Evolutionary conservation across 1,140 invertebrate genomes (phyloP), one percentile per base, ranked within the genome.

Genomic region (Drosophila auraria): DNA sequence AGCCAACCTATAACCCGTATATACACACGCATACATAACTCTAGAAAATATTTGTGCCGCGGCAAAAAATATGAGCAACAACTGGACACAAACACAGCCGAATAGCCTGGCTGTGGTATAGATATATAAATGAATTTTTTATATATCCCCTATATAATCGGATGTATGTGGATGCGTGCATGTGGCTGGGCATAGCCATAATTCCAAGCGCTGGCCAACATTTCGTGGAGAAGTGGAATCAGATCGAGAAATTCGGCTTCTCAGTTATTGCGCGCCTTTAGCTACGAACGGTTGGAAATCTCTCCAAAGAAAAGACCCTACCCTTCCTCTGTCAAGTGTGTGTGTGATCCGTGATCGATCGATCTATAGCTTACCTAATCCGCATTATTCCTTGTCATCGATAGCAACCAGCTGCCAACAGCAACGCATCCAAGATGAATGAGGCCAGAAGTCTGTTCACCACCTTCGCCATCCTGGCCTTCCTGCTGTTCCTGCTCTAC

Each of bases 381-480:
- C 23, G 49, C 53, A 57, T 42, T 57, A 47, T 57, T 25, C 68
- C 51, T 72, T 61, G 25, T 36, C 40, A 59, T 50, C 53, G 63
- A 54, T 20, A 65, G 59, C 51, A 78, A 80, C 72, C 64, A 71
- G 66, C 62, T 61, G 62, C 64, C 66, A 80, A 69, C 60, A 75
- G 73, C 76, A 51, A 69, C 60, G 36, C 36, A 53, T 47, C 53
- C 81, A 93, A 91, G 69, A 93, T 93, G 92, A 93, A 90, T 92
- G 92, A 93, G 58, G 87, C 90, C 72, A 91, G 56, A 64, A 93
- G 92, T 82, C 78, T 93, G 78, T 78, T 93, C 78, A 93, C 92
- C 87, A 93, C 91, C 78, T 93, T 93, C 79, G 38, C 90, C 17
- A 92, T 93, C 66, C 71, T 93, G 79, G 91, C 82, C 68, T 82